Evolutionary conservation across 2,888 invertebrate genomes (phyloP), one percentile per base, ranked within the genome.

Genomic region (Hecatera dysodea): DNA sequence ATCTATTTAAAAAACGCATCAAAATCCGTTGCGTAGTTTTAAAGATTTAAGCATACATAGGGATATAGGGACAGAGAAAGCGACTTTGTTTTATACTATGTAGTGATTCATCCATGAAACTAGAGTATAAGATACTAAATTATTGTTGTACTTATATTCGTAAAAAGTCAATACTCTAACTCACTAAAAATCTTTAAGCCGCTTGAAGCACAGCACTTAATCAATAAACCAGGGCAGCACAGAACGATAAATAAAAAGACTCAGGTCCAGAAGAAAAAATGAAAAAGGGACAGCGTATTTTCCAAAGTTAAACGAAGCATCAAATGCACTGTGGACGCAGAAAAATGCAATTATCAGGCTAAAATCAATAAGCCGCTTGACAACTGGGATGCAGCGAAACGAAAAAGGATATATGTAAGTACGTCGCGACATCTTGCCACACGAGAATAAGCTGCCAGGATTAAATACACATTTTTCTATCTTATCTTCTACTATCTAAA

Each of bases 311-410:
- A 55, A 55, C 15, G 36, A 53, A 53, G 61, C n/a, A 17, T 44
- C 22, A 29, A 2, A 24, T 57, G 24, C 29, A 17, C 39, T 15
- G 44, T 39, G 29, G 22, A 46, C 6, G 24, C 48, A 57, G 52
- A 2, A 29, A 63, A 52, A 44, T 44, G 36, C 36, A 72, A 57
- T 46, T 53, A 17, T 59, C 17, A 44, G 52, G 42, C 46, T 53
- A 33, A 64, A 56, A 65, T 65, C 42, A 46, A 65, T 60, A 53
- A 33, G 17, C n/a, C 9, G 33, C 24, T 46, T 11, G n/a, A 33
- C 67, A 42, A 52, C 24, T 36, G 7, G 39, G 22, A 36, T 50
- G 56, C 22, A 36, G n/a, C 4, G 53, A 5, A 19, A 17, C 50
- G 44, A 50, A 59, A 39, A 72, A 52, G 9, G 2, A 64, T 24